phyloP scores from a whole-genome alignment of 2,113 vertebrate species.

The Vanacampus margaritifer region DNA sequence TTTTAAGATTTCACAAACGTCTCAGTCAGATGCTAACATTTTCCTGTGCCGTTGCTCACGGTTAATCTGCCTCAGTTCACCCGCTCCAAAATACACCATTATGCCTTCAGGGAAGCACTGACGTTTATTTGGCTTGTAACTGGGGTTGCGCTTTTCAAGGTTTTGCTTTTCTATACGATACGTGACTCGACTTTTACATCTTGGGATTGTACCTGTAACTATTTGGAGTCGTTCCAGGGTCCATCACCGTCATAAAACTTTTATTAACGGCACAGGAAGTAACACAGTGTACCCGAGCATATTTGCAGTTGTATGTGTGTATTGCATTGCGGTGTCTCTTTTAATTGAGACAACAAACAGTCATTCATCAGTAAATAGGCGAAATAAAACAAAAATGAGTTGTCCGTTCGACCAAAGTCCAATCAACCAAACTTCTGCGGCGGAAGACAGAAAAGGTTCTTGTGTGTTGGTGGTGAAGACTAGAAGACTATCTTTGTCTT shows the following conservation, averaged over 20 bases:
- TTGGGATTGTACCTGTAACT: neutral
- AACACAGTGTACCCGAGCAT: neutral
- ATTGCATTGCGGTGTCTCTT: too few species aligned
- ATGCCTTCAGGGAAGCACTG: neutral
- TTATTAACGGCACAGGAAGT: neutral
- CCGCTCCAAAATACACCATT: conserved; percentile 14
- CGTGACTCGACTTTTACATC: neutral
- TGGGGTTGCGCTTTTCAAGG: neutral
- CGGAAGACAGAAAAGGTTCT: too few species aligned
- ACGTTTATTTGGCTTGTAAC: neutral
- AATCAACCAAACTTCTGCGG: too few species aligned
- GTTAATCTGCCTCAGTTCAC: conserved; percentile 28
- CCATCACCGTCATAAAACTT: neutral
- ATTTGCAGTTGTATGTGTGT: neutral
- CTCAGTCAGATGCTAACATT: conserved; percentile 18
- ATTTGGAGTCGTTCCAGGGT: neutral
- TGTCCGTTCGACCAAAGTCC: too few species aligned
- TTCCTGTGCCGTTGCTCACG: conserved; percentile 14
- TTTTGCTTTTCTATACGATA: neutral
- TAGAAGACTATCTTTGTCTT: too few species aligned
- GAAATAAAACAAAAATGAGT: too few species aligned
- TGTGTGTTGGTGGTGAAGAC: too few species aligned
- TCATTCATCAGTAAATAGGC: too few species aligned
- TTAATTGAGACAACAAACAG: too few species aligned
- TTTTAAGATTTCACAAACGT: conserved; percentile 1